A percentile compares a stretch with the other conserved stretches of the same genome.
Conservation (phyloP, 2,113 vertebrate species). For the Aphelocoma coerulescens region DNA sequence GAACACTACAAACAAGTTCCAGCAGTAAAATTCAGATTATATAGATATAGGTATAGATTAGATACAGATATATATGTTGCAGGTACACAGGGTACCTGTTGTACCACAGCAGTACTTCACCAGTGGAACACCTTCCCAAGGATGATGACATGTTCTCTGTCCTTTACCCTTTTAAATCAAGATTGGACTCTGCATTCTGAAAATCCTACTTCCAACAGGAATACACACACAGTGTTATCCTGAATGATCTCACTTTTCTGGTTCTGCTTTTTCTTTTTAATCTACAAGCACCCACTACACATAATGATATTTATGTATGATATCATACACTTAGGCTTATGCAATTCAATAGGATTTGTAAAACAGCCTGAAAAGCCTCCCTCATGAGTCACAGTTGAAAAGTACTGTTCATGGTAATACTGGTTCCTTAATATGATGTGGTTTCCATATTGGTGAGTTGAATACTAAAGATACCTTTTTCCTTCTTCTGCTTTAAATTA, state of each 20-base stretch:
- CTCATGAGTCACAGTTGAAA: neutral
- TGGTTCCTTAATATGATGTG: neutral
- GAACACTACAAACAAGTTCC: neutral
- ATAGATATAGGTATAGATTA: neutral
- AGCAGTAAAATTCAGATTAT: neutral
- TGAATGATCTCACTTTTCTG: neutral
- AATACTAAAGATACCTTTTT: neutral
- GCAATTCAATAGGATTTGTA: neutral
- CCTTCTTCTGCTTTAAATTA: neutral
- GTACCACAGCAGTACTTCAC: neutral
- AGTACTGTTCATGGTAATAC: neutral
- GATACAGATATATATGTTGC: neutral
- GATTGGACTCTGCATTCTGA: neutral
- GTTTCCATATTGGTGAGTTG: neutral
- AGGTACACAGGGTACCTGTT: neutral
- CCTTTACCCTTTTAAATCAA: neutral
- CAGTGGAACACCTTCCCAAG: neutral
- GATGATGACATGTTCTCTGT: neutral
- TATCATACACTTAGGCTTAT: neutral
- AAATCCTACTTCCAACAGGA: neutral
- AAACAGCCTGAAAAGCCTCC: neutral
- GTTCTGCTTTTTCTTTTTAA: neutral
- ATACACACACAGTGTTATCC: neutral
- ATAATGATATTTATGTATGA: neutral
- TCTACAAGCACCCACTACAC: neutral